phyloP scores from a whole-genome alignment of 92 coral and sea anemone genomes.

The Isaurus tuberculatus region DNA sequence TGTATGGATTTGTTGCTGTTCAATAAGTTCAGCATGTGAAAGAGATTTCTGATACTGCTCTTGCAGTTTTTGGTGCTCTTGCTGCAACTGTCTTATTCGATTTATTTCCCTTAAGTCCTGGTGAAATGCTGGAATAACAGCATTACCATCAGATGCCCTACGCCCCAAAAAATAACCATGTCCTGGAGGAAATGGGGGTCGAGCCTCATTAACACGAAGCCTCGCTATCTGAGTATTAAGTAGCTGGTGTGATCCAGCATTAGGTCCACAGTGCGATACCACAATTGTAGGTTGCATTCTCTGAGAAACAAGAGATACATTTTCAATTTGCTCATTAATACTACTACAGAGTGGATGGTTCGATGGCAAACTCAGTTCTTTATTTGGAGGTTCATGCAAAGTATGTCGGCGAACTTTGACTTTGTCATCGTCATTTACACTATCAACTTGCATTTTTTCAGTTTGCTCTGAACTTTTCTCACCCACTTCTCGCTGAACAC shows the following conservation, averaged over 20 bases:
- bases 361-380: conserved; percentile 73
- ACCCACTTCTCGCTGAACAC: conserved; percentile 58
- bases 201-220: conserved; percentile 56
- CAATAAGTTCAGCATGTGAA: conserved; percentile 90
- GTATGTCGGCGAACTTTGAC: conserved; percentile 90
- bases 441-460: conserved; percentile 45
- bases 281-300: conserved; percentile 72
- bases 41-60: conserved; percentile 95
- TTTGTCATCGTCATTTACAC: conserved; percentile 45
- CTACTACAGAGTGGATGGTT: conserved; percentile 68
- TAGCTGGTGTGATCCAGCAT: conserved; percentile 44
- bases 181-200: conserved; percentile 72
- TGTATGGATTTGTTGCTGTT: conserved; percentile 89
- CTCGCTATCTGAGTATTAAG: conserved; percentile 48
- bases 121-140: conserved; percentile 88
- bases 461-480: conserved; percentile 8
- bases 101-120: conserved; percentile 85
- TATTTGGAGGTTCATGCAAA: conserved; percentile 81
- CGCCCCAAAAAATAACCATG: conserved; percentile 59
- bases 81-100: conserved; percentile 83
- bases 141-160: conserved; percentile 96
- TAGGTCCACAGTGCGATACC: conserved; percentile 76
- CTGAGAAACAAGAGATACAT: conserved; percentile 15
- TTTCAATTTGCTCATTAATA: conserved; percentile 66
- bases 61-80: conserved; percentile 93